phyloP scores from a whole-genome alignment of 2,113 vertebrate genomes.

The Dermatemys mawii region DNA sequence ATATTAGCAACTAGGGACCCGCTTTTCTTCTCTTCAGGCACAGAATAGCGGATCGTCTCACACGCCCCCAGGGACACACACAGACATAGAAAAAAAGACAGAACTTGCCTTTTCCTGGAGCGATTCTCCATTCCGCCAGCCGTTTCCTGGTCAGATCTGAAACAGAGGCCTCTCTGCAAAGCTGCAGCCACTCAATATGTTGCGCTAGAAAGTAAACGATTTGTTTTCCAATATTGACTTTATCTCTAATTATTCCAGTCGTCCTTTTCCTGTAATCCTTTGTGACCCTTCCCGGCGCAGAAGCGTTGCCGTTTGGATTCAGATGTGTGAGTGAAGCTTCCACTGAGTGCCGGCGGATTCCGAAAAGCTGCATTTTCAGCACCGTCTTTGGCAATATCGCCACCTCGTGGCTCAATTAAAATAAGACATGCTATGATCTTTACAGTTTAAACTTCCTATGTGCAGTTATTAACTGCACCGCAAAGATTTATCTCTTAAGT shows the following conservation, averaged over 20 bases:
- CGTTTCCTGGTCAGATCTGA: not conserved
- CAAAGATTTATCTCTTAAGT: not conserved
- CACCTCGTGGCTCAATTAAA: too few species aligned
- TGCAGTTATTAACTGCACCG: not conserved
- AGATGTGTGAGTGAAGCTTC: not conserved
- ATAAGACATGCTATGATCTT: not conserved
- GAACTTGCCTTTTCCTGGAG: not conserved
- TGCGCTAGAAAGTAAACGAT: not conserved
- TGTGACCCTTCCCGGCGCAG: not conserved
- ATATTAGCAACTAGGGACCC: too few species aligned
- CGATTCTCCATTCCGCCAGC: not conserved
- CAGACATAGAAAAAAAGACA: not conserved
- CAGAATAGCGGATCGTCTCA: slow-evolving; percentile 28
- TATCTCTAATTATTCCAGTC: not conserved
- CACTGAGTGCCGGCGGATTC: too few species aligned
- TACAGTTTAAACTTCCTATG: not conserved
- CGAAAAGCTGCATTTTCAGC: too few species aligned
- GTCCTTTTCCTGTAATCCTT: too few species aligned
- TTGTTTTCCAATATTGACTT: not conserved
- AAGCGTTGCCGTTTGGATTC: not conserved
- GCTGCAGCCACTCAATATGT: not conserved
- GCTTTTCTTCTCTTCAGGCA: slow-evolving; percentile 70
- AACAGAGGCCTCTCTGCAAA: not conserved
- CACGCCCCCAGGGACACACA: not conserved
- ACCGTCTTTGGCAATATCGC: not conserved